phyloP scores from a whole-genome alignment of 2,797 vertebrate species.

The Poeciliopsis presidionis region DNA sequence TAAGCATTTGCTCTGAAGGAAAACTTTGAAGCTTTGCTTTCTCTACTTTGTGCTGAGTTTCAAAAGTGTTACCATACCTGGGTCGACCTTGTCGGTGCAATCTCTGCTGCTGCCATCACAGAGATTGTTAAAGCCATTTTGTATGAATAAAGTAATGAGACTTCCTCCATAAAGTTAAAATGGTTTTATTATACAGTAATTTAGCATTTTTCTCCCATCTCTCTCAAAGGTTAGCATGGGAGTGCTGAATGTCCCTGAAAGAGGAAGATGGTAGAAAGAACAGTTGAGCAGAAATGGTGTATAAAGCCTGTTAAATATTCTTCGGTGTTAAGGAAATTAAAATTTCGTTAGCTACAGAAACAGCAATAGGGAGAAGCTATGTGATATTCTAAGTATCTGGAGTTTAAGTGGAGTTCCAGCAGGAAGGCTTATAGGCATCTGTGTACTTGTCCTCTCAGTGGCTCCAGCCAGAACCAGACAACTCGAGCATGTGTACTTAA shows the following conservation, averaged over 20 bases:
- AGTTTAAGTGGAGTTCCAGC: conserved; percentile 44
- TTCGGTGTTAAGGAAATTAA: conserved; percentile 66
- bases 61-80: conserved; percentile 64
- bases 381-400: conserved; percentile 33
- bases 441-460: conserved; percentile 56
- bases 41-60: conserved; percentile 70
- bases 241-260: conserved; percentile 63
- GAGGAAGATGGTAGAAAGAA: conserved; percentile 58
- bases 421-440: conserved; percentile 62
- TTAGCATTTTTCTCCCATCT: conserved; percentile 54
- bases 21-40: conserved; percentile 68
- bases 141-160: conserved; percentile 76
- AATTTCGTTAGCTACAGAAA: conserved; percentile 71
- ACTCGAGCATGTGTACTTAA: conserved; percentile 57
- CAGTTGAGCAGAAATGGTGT: conserved; percentile 55
- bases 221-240: conserved; percentile 61
- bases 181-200: conserved; percentile 70
- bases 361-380: conserved; percentile 41
- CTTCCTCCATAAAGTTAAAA: conserved; percentile 71
- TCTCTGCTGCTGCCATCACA: conserved; percentile 53
- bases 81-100: conserved; percentile 68
- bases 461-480: conserved; percentile 51
- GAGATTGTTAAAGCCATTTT: conserved; percentile 69
- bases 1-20: conserved; percentile 72
- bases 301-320: conserved; percentile 55